Percentiles rank a stretch among this genome's conserved stretches.
phyloP scores from a whole-genome alignment of 2,113 vertebrate species.

The Pteropus alecto region DNA sequence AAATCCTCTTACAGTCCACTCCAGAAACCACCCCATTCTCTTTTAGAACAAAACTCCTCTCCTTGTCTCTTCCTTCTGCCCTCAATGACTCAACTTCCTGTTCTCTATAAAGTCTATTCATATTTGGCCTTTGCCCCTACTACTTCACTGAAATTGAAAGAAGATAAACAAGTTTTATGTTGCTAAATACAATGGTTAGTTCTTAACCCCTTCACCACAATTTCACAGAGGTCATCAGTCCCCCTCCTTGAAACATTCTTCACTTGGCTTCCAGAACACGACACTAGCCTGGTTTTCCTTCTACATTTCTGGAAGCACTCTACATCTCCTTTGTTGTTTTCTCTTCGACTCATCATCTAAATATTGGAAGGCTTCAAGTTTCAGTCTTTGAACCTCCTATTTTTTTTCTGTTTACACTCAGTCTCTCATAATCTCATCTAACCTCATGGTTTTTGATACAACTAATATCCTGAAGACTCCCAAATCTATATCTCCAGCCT shows the following conservation, averaged over 20 bases:
- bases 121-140: not conserved
- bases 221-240: not conserved
- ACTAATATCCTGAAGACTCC: not conserved
- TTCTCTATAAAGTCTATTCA: not conserved
- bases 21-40: not conserved
- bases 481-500: not conserved
- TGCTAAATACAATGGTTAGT: not conserved
- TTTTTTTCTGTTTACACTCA: not conserved
- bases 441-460: not conserved
- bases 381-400: not conserved
- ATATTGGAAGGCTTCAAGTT: not conserved
- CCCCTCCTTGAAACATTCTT: not conserved
- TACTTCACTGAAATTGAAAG: not conserved
- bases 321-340: not conserved
- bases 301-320: not conserved
- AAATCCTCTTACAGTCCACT: not conserved
- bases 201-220: not conserved
- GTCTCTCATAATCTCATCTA: not conserved
- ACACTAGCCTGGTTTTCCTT: not conserved
- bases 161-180: not conserved
- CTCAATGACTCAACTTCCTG: not conserved
- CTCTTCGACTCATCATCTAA: not conserved
- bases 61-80: not conserved
- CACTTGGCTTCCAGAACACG: not conserved
- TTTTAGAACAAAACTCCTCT: not conserved